Base-by-base conservation (phyloP, 1,140 invertebrate genomes). In the Bicyclus anynana region DNA sequence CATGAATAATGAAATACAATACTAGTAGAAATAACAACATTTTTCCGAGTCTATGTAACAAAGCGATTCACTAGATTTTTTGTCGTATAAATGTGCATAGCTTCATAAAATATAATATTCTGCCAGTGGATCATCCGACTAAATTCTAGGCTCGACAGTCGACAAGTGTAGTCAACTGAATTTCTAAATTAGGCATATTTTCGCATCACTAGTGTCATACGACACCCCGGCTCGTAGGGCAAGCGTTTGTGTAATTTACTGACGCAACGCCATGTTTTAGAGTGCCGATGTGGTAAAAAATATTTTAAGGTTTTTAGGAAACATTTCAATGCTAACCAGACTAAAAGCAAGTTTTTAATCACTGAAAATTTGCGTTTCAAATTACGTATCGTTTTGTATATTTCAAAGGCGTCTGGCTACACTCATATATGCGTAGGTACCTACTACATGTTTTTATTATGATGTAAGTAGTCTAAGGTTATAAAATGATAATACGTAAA, bases 221-320 rank as follows among this genome's bases (percentile, higher is more conserved):
- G 51, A 35, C 51, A 42, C 27, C 29, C 2, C 38, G 37, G 44
- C 47, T 14, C 26, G 56, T 20, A 50, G 53, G 49, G 56, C 16
- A 50, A 61, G 49, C 26, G 48, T 23, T 26, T 49, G 56, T 59
- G 59, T 55, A 50, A 61, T 61, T 49, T 23, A 40, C 23, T 18
- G 21, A 42, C 33, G 17, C 38, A 16, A 42, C 33, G 17, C 38
- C 20, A 53, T 37, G 52, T 46, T 53, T 53, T 46, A 40, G 52
- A 23, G 52, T 14, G 23, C 18, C 9, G 16, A 38, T 37, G 10
- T 7, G 7, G 9, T 12, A 33, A 40, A 40, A 40, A 16, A 40
- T 12, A 14, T 17, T 40, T 33, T 10, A 33, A 33, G n/a, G 29
- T 33, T 16, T 40, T 40, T 40, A 40, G 37, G 17, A 40, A 40